These are phyloP conservation scores for Polyergus mexicanus DNA, from an alignment of 1,140 invertebrate genomes.

Conservation along the genomic window DNA sequence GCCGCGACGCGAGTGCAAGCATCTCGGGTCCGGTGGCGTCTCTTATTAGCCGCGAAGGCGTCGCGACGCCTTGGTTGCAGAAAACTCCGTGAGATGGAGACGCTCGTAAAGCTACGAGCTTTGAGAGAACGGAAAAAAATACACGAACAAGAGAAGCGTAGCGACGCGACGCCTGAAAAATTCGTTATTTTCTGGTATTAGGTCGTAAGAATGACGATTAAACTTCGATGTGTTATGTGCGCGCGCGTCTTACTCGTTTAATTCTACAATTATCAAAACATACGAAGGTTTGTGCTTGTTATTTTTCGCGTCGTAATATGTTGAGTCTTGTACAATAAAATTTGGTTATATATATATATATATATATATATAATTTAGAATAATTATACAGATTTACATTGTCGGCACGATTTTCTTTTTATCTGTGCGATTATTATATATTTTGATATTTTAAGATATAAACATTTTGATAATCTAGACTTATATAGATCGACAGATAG, in stretches of 20 bases:
- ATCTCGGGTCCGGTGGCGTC: slow-evolving; percentile 59
- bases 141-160: too few species aligned
- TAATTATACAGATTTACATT: background rate
- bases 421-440: background rate
- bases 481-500: background rate
- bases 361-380: background rate
- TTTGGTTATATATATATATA: background rate
- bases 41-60: slow-evolving; percentile 84
- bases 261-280: background rate
- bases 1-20: slow-evolving; percentile 73
- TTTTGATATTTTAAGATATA: background rate
- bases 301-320: background rate
- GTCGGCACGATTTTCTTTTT: background rate
- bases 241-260: background rate
- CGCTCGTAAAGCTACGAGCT: slow-evolving; percentile 72
- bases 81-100: slow-evolving; percentile 85
- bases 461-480: background rate
- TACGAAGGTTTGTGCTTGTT: background rate
- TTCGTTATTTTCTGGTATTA: background rate
- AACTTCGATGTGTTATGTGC: background rate
- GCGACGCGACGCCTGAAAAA: background rate
- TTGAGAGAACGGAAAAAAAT: slow-evolving; percentile 45
- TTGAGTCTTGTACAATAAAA: background rate
- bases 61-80: slow-evolving; percentile 83
- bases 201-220: background rate